Base-by-base conservation (phyloP, 2,113 vertebrate genomes). In the Echinops telfairi region DNA sequence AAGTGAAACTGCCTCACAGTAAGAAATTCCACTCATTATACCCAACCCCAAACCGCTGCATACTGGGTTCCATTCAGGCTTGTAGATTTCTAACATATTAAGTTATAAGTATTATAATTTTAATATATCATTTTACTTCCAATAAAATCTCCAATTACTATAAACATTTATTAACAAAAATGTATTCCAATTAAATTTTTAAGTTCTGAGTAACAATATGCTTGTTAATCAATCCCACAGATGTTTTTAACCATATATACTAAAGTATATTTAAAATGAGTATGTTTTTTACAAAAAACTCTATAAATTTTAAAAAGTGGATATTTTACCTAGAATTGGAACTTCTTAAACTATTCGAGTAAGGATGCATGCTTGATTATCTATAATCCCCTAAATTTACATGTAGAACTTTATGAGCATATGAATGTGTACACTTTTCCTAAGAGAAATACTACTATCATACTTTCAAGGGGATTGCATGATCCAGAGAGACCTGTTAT, bases 211-310 rank as follows among this genome's bases (percentile, higher is more conserved):
- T 92, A 73, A 83, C 43, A 60, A 43, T 2, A 40, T 86, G 77
- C 90, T 53, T 84, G 23, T 27, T 12, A 88, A n/a, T 85, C 90
- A 88, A 84, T 82, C 82, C 23, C 81, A 89, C 16, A 89, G 33
- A 95, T 38, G 53, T 79, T 31, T 33, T 62, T 62, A 71, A 20
- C 2, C 17, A 60, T 38, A 38, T 17, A 89, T 16, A 88, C 23
- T 83, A 64, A 89, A 75, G 7, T 66, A 23, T 64, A 60, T 31
- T 83, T 80, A 76, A 83, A 53, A 53, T 53, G 89, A 40, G 4
- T 89, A 11, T 64, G 89, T 33, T 71, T 11, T 31, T 71, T 33
- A 33, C 47, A 36, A 40, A 40, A 83, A 92, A 53, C 47, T 53
- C 47, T 53, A 11, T 53, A 53, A 53, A 53, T 53, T 53, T 4